Conservation (phyloP, 2,888 invertebrate species). For the Drosophila infuscata region DNA sequence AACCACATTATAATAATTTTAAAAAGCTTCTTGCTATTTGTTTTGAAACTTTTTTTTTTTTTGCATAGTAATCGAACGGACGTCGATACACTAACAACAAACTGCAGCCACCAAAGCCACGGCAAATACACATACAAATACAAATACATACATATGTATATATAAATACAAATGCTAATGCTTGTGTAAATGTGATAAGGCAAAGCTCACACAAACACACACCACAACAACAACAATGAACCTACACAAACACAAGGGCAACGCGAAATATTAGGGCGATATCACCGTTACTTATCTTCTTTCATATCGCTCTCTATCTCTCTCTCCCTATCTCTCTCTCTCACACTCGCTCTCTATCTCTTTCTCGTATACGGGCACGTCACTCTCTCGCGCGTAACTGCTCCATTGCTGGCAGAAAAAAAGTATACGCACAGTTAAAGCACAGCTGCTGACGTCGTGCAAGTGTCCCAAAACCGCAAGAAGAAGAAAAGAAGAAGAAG, state of each 20-base stretch:
- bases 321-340: neutral
- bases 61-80: constrained; percentile 9
- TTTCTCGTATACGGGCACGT: neutral
- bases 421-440: constrained; percentile 52
- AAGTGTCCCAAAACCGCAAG: constrained; percentile 27
- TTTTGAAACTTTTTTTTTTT: neutral
- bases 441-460: constrained; percentile 69
- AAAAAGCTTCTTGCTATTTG: constrained; percentile 13
- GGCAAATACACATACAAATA: constrained; percentile 20
- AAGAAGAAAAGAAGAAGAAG: constrained; percentile 18
- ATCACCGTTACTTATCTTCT: constrained; percentile 62
- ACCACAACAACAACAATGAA: neutral
- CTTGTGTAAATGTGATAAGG: constrained; percentile 23
- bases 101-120: constrained; percentile 12
- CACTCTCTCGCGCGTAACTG: constrained; percentile 36
- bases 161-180: constrained; percentile 14
- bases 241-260: constrained; percentile 26
- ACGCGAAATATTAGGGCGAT: constrained; percentile 25
- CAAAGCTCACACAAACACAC: constrained; percentile 10
- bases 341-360: too few relatives aligned
- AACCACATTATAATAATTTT: constrained; percentile 4
- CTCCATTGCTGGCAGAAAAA: constrained; percentile 14
- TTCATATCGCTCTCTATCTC: constrained; percentile 45
- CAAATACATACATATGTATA: neutral
- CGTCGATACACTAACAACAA: constrained; percentile 19